Evolutionary conservation across 2,113 vertebrate genomes (phyloP).

Genomic region (Rhipidura dahli): DNA sequence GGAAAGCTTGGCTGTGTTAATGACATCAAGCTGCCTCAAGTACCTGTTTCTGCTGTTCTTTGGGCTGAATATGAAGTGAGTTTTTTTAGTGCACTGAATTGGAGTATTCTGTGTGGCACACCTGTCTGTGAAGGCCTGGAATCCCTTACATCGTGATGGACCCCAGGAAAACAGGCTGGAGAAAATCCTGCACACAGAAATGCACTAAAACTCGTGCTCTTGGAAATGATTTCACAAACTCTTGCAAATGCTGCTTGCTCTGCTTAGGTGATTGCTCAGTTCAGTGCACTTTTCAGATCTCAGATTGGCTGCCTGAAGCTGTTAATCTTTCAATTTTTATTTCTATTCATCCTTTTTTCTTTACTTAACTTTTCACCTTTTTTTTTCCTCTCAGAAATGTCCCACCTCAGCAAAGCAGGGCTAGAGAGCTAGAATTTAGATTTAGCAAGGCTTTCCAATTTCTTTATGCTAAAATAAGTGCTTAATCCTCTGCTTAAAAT

Average conservation of each 20-base stretch:
- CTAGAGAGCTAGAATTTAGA: not conserved
- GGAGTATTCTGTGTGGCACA: not conserved
- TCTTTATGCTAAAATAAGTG: not conserved
- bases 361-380: not conserved
- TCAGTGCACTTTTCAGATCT: not conserved
- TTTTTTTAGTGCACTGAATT: not conserved
- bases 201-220: not conserved
- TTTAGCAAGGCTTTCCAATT: not conserved
- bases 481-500: not conserved
- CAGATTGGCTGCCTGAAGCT: not conserved
- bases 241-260: not conserved
- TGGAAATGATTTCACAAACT: not conserved
- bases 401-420: not conserved
- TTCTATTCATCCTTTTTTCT: not conserved
- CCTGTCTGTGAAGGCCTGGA: not conserved
- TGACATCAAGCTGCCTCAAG: not conserved
- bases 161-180: not conserved
- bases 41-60: not conserved
- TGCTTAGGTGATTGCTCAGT: not conserved
- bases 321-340: not conserved
- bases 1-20: not conserved
- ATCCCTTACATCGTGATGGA: not conserved
- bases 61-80: not conserved
- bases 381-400: not conserved
- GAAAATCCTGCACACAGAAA: not conserved